Percentiles rank a stretch among this genome's conserved stretches.
Conservation (phyloP, 2,888 invertebrate species). For the Panzeria rudis region DNA sequence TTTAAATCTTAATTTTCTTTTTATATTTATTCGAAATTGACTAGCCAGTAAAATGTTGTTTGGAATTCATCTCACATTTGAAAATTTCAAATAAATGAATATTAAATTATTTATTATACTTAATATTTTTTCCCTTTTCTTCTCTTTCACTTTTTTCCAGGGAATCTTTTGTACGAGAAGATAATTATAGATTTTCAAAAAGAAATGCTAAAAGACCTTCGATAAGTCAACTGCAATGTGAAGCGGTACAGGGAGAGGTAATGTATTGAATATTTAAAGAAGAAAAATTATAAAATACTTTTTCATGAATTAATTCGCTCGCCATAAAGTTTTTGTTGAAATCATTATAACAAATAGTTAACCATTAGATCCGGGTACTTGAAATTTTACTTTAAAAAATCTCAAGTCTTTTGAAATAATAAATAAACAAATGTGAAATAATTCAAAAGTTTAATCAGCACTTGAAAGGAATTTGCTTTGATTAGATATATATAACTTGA, state of each 20-base stretch:
- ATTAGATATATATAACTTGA: background rate
- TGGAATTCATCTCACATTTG: background rate
- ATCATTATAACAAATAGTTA: background rate
- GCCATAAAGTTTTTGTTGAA: background rate
- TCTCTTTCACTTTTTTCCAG: slow-evolving; percentile 80
- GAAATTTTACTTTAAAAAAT: slow-evolving; percentile 21
- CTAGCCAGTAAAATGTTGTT: background rate
- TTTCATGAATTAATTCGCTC: background rate
- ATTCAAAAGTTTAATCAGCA: slow-evolving; percentile 42
- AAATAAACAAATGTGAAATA: slow-evolving; percentile 18
- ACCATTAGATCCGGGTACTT: slow-evolving; percentile 15
- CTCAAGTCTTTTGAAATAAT: slow-evolving; percentile 23
- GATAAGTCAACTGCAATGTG: slow-evolving; percentile 92
- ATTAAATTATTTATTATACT: background rate
- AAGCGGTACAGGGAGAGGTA: slow-evolving; percentile 82
- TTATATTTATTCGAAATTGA: background rate
- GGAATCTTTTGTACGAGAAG: slow-evolving; percentile 91
- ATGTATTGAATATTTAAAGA: slow-evolving; percentile 54
- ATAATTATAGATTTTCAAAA: slow-evolving; percentile 92
- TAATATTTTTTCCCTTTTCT: background rate
- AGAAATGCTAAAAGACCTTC: slow-evolving; percentile 92
- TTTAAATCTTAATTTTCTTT: background rate
- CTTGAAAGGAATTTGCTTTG: slow-evolving; percentile 19
- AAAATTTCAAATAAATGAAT: background rate
- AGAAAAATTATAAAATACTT: background rate